phyloP scores from a whole-genome alignment of 2,113 vertebrate genomes.

The Bubo scandiacus region DNA sequence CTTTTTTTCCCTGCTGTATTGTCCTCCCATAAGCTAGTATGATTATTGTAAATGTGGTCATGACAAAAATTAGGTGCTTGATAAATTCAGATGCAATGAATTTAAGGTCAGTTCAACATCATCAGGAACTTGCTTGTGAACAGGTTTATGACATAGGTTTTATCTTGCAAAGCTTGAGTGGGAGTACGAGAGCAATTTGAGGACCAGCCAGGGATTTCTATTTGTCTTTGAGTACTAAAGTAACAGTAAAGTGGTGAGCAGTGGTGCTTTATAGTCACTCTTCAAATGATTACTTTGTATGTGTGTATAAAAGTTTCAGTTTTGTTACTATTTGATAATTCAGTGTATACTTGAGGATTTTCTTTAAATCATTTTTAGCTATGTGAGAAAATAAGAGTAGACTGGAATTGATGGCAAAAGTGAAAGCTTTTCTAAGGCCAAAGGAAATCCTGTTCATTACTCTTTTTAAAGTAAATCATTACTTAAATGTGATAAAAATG shows the following conservation, averaged over 20 bases:
- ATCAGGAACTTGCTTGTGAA: background rate
- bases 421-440: background rate
- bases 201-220: background rate
- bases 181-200: background rate
- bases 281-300: background rate
- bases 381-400: background rate
- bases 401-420: background rate
- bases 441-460: background rate
- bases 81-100: background rate
- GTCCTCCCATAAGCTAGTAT: background rate
- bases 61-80: background rate
- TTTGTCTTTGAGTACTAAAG: background rate
- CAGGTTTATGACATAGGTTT: background rate
- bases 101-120: background rate
- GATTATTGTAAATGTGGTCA: background rate
- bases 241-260: background rate
- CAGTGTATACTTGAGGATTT: conserved; percentile 30
- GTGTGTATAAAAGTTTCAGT: background rate
- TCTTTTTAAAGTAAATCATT: background rate
- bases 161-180: background rate
- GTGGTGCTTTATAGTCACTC: background rate
- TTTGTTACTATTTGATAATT: conserved; percentile 48
- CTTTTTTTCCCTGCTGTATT: background rate
- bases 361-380: background rate
- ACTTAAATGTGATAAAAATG: background rate